phyloP scores from a whole-genome alignment of 2,888 invertebrate species.

The Boloria selene region DNA sequence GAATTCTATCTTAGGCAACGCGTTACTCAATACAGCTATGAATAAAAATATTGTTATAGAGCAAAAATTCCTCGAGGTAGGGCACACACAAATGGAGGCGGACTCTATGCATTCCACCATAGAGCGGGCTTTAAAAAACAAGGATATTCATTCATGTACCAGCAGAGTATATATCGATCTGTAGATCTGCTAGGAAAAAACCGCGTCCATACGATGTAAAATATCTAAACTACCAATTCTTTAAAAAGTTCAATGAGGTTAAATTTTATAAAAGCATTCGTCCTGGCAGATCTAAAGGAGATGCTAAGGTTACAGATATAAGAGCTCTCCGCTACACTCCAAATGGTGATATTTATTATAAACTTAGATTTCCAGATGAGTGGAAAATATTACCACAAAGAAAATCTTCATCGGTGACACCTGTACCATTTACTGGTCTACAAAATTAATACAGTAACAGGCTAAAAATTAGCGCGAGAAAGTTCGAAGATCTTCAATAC shows the following conservation, averaged over 20 bases:
- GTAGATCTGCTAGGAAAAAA: slow-evolving; percentile 23
- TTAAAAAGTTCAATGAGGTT: slow-evolving; percentile 14
- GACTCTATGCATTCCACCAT: too few species aligned
- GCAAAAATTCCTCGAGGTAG: too few species aligned
- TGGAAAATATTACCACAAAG: slow-evolving; percentile 1
- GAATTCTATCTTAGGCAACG: too few species aligned
- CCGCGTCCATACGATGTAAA: slow-evolving; percentile 3
- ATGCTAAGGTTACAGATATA: slow-evolving; percentile 31
- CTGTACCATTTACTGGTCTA: slow-evolving; percentile 10
- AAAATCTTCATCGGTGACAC: slow-evolving; percentile 3
- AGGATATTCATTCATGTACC: too few species aligned
- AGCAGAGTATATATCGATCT: slow-evolving; percentile 19
- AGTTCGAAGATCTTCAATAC: slow-evolving; percentile 30
- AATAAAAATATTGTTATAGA: too few species aligned
- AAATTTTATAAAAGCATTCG: slow-evolving; percentile 29
- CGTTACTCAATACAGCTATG: too few species aligned
- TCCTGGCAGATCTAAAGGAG: slow-evolving; percentile 28
- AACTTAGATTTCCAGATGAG: slow-evolving; percentile 22
- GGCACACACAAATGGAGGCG: too few species aligned
- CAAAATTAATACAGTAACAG: slow-evolving; percentile 12
- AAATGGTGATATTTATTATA: slow-evolving; percentile 27
- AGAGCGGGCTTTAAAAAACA: too few species aligned
- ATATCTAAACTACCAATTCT: slow-evolving; percentile 10
- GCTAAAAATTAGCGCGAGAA: slow-evolving; percentile 27
- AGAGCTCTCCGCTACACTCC: slow-evolving; percentile 31